A percentile compares a stretch with the other conserved stretches of the same genome.
phyloP scores from a whole-genome alignment of 1,140 invertebrate species.

The Halyomorpha halys region DNA sequence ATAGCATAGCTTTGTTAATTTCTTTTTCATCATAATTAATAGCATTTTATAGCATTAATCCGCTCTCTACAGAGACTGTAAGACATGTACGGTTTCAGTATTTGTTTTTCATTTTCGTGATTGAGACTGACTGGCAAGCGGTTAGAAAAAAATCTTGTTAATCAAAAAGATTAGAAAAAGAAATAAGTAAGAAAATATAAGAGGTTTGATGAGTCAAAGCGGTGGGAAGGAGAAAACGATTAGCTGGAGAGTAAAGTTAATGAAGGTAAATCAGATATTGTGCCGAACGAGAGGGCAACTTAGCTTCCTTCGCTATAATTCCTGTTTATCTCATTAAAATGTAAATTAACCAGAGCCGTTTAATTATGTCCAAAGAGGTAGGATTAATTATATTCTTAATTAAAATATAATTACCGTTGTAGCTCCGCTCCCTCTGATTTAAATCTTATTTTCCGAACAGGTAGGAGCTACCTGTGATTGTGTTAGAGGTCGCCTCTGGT shows the following conservation, averaged over 20 bases:
- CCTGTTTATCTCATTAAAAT: slow-evolving; percentile 27
- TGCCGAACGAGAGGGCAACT: background rate
- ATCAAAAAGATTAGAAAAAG: background rate
- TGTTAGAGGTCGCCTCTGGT: too few relatives aligned
- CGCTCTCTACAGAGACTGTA: too few relatives aligned
- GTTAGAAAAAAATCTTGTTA: too few relatives aligned
- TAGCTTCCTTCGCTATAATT: slow-evolving; percentile 13
- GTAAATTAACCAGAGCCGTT: slow-evolving; percentile 25
- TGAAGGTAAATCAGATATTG: slow-evolving; percentile 13
- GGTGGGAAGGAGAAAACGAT: background rate
- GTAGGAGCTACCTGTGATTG: background rate
- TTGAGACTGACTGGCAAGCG: too few relatives aligned
- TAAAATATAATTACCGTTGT: slow-evolving; percentile 26
- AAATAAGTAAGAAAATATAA: background rate
- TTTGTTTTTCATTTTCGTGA: too few relatives aligned
- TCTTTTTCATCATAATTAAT: too few relatives aligned
- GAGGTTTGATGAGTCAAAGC: background rate
- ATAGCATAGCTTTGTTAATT: too few relatives aligned
- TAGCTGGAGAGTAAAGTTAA: slow-evolving; percentile 8
- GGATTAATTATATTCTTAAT: slow-evolving; percentile 28
- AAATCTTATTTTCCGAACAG: slow-evolving; percentile 20
- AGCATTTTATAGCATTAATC: too few relatives aligned
- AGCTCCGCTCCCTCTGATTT: slow-evolving; percentile 20
- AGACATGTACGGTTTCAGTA: too few relatives aligned
- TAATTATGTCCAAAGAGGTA: slow-evolving; percentile 25